phyloP scores from a whole-genome alignment of 2,113 vertebrate species.

The Seriola rivoliana region DNA sequence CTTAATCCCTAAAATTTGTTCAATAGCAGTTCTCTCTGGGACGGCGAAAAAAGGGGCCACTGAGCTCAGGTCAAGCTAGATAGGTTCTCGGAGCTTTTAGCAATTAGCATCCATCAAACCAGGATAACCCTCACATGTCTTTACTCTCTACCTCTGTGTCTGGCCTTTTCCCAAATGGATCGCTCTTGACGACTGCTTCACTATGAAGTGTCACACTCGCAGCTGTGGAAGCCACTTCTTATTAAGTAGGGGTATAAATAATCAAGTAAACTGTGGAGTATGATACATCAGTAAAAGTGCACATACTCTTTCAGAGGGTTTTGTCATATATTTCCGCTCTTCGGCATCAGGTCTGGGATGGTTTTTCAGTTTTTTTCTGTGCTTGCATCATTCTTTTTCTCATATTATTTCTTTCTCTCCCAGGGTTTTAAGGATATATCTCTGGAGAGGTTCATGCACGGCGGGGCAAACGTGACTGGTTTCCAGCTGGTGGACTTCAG shows the following conservation, averaged over 20 bases:
- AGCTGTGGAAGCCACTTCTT: constrained; percentile 26
- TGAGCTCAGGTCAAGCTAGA: constrained; percentile 43
- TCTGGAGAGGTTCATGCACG: constrained; percentile 97
- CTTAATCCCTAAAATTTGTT: constrained; percentile 55
- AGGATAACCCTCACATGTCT: constrained; percentile 46
- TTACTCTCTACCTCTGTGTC: constrained; percentile 35
- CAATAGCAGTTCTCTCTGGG: constrained; percentile 41
- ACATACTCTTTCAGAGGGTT: not conserved
- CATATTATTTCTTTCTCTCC: not conserved
- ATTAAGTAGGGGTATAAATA: constrained; percentile 38
- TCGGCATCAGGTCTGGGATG: not conserved
- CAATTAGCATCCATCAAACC: constrained; percentile 70
- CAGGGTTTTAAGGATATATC: constrained; percentile 99
- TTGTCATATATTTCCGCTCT: not conserved
- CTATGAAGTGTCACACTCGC: constrained; percentile 36
- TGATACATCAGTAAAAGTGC: constrained; percentile 13
- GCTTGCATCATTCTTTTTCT: not conserved
- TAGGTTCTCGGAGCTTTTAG: constrained; percentile 57
- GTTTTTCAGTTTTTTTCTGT: not conserved
- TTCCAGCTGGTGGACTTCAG: constrained; percentile 99
- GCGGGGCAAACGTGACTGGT: constrained; percentile 97
- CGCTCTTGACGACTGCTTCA: constrained; percentile 35
- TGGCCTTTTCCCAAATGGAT: constrained; percentile 39
- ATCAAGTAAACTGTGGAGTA: constrained; percentile 23
- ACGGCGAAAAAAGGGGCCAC: constrained; percentile 36